Evolutionary conservation across 1,140 invertebrate species (phyloP).

Genomic region (Papilio polytes): DNA sequence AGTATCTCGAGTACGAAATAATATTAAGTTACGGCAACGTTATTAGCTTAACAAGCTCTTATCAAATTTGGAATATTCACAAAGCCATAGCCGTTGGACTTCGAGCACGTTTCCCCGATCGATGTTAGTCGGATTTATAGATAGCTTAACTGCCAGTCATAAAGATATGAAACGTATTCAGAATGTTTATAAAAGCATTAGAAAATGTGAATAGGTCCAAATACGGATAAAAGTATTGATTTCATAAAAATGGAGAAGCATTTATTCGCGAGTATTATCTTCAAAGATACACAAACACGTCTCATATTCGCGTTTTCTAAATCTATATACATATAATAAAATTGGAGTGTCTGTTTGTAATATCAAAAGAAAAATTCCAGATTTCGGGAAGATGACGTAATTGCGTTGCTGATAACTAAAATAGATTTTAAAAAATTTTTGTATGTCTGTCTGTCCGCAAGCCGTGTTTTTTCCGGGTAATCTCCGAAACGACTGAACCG

Average conservation of each 20-base stretch:
- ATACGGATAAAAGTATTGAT: neutral
- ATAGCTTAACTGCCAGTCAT: conserved; percentile 11
- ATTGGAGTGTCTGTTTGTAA: too few relatives aligned
- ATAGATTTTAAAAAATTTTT: too few relatives aligned
- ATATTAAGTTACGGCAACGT: neutral
- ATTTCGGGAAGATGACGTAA: too few relatives aligned
- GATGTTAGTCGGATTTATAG: neutral
- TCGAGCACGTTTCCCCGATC: conserved; percentile 2
- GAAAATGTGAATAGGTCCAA: neutral
- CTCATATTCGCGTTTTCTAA: too few relatives aligned
- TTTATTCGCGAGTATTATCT: too few relatives aligned
- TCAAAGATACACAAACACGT: too few relatives aligned
- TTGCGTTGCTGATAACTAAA: too few relatives aligned
- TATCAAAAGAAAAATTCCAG: too few relatives aligned
- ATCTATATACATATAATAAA: too few relatives aligned
- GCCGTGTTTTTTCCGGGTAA: too few relatives aligned
- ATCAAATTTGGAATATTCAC: conserved; percentile 3
- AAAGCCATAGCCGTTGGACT: neutral
- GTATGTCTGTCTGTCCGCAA: too few relatives aligned
- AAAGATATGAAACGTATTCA: neutral
- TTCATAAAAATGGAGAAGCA: neutral
- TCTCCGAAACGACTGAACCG: too few relatives aligned
- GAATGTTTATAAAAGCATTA: neutral
- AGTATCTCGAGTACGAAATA: conserved; percentile 4
- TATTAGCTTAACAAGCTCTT: conserved; percentile 6